Evolutionary conservation across 2,113 vertebrate species (phyloP).

Genomic region (Nipponia nippon): DNA sequence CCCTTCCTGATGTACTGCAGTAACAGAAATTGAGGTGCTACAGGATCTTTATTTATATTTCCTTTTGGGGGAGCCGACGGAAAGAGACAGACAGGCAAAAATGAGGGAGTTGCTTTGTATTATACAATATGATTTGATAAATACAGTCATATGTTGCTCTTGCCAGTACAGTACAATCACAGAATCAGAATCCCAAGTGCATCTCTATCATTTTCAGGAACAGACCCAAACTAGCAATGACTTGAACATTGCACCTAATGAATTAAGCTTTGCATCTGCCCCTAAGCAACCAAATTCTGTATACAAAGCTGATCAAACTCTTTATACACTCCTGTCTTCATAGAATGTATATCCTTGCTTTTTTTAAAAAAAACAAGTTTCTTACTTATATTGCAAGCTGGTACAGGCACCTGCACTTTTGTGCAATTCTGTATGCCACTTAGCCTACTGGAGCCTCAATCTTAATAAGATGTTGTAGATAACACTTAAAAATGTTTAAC

Average conservation of each 20-base stretch:
- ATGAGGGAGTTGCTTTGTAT: neutral
- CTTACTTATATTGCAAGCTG: neutral
- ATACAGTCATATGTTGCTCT: neutral
- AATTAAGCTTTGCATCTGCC: neutral
- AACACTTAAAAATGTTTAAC: neutral
- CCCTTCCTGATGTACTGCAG: neutral
- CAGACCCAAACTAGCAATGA: neutral
- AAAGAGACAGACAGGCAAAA: neutral
- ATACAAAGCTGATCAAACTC: neutral
- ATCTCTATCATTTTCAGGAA: neutral
- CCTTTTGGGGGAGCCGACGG: neutral
- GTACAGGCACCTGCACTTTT: neutral
- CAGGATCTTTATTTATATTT: neutral
- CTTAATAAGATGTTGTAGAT: neutral
- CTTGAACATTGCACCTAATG: neutral
- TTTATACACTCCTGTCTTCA: neutral
- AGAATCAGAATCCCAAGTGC: neutral
- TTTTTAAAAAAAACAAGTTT: neutral
- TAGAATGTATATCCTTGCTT: neutral
- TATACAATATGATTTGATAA: neutral
- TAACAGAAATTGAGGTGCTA: neutral
- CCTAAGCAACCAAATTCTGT: neutral
- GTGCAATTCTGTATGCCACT: neutral
- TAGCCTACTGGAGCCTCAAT: neutral
- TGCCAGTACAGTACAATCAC: neutral